Percentiles rank a stretch among this genome's conserved stretches.
Evolutionary conservation across 1,140 invertebrate genomes (phyloP).

Genomic region (Tetragonula clypearis): DNA sequence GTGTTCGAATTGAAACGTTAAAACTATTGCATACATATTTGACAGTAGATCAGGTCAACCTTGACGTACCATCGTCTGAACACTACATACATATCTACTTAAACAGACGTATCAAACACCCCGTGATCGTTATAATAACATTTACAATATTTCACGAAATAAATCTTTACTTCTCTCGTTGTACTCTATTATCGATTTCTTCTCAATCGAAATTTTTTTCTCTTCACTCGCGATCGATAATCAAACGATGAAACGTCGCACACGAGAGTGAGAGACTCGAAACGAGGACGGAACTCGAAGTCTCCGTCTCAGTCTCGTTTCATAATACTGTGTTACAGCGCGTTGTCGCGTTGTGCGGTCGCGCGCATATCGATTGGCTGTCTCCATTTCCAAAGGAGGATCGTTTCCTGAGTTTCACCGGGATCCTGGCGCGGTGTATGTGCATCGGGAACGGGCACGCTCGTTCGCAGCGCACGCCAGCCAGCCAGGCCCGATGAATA

Average conservation of each 20-base stretch:
- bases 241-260: not conserved
- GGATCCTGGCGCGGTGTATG: not conserved
- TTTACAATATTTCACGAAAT: too few relatives aligned
- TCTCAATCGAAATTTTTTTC: not conserved
- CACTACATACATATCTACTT: too few relatives aligned
- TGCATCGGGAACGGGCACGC: not conserved
- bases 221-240: not conserved
- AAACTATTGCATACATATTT: too few relatives aligned
- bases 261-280: not conserved
- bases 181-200: not conserved
- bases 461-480: slow-evolving; percentile 41
- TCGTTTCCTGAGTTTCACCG: slow-evolving; percentile 59
- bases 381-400: slow-evolving; percentile 44
- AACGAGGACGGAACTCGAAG: not conserved
- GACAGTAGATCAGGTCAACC: too few relatives aligned
- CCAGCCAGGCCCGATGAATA: slow-evolving; percentile 77
- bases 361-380: slow-evolving; percentile 34
- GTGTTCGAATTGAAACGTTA: too few relatives aligned
- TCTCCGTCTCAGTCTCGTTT: slow-evolving; percentile 7
- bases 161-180: too few relatives aligned
- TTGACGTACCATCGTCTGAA: too few relatives aligned
- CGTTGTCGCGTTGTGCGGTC: not conserved
- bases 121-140: too few relatives aligned
- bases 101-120: too few relatives aligned
- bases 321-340: slow-evolving; percentile 16